A percentile compares a stretch with the other conserved stretches of the same genome.
Evolutionary conservation across 1,140 invertebrate species (phyloP).

Genomic region (Copidosoma floridanum): DNA sequence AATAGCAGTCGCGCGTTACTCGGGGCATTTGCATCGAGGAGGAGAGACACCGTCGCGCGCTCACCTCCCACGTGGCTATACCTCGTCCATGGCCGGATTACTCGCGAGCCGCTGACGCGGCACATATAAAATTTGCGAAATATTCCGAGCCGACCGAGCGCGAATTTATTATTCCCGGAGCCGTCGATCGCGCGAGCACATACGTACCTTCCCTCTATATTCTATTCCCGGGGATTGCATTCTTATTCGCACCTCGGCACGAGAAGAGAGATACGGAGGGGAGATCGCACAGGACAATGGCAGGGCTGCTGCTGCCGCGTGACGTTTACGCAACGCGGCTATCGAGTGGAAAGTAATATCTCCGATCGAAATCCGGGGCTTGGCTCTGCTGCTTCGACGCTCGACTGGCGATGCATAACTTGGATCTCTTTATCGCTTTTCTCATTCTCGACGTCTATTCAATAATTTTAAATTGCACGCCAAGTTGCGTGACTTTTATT

Average conservation of each 20-base stretch:
- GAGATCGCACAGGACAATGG: not conserved
- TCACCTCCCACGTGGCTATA: not conserved
- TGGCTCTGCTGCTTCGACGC: not conserved
- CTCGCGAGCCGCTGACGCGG: slow-evolving; percentile 1
- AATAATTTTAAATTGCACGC: too few species aligned
- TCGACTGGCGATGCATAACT: too few species aligned
- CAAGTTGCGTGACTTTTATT: too few species aligned
- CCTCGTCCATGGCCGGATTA: not conserved
- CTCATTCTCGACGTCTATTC: too few species aligned
- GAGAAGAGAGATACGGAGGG: not conserved
- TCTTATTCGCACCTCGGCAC: too few species aligned
- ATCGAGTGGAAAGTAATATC: slow-evolving; percentile 13
- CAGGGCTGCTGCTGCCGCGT: too few species aligned
- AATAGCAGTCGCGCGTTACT: too few species aligned
- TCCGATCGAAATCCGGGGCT: not conserved
- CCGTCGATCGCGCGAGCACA: too few species aligned
- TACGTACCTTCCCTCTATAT: too few species aligned
- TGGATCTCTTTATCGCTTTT: not conserved
- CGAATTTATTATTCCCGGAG: slow-evolving; percentile 2
- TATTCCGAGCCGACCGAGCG: not conserved
- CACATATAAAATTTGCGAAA: slow-evolving; percentile 9
- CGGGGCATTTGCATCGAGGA: slow-evolving; percentile 14
- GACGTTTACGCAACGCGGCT: not conserved
- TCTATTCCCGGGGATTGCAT: too few species aligned
- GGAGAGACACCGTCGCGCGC: not conserved